These are phyloP conservation scores for Andricus quercusramuli DNA, from an alignment of 2,888 invertebrate species.

Conservation along the genomic window DNA sequence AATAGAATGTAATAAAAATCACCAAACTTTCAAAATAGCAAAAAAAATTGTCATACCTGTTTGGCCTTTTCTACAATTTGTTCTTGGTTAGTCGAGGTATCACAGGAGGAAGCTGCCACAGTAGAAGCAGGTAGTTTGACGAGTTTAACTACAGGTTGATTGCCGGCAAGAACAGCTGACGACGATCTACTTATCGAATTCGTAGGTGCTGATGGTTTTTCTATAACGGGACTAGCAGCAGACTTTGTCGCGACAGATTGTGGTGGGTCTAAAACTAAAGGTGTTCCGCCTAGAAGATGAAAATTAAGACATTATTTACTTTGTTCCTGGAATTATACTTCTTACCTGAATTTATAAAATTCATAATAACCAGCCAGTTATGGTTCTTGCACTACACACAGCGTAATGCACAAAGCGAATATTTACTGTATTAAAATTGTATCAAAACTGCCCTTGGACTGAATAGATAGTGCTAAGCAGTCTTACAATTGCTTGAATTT, in stretches of 20 bases:
- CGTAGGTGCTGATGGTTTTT: conserved; percentile 57
- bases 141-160: conserved; percentile 74
- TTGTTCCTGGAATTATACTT: neutral
- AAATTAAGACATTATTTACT: neutral
- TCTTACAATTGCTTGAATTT: conserved; percentile 68
- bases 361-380: neutral
- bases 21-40: no score
- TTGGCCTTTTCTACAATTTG: conserved; percentile 92
- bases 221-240: conserved; percentile 70
- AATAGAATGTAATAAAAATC: no score
- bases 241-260: conserved; percentile 66
- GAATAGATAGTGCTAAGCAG: conserved; percentile 55
- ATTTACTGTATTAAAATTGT: conserved; percentile 47
- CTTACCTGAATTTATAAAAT: neutral
- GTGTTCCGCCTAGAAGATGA: conserved; percentile 79
- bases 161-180: conserved; percentile 56
- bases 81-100: conserved; percentile 82
- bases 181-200: conserved; percentile 57
- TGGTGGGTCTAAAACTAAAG: conserved; percentile 67
- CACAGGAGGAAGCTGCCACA: conserved; percentile 64
- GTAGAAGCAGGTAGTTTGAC: conserved; percentile 70
- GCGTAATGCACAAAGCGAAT: neutral
- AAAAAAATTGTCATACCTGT: conserved; percentile 80
- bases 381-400: conserved; percentile 16
- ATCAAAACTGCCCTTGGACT: conserved; percentile 62